Conservation (phyloP, 2,113 vertebrate genomes). For the Panurus biarmicus region DNA sequence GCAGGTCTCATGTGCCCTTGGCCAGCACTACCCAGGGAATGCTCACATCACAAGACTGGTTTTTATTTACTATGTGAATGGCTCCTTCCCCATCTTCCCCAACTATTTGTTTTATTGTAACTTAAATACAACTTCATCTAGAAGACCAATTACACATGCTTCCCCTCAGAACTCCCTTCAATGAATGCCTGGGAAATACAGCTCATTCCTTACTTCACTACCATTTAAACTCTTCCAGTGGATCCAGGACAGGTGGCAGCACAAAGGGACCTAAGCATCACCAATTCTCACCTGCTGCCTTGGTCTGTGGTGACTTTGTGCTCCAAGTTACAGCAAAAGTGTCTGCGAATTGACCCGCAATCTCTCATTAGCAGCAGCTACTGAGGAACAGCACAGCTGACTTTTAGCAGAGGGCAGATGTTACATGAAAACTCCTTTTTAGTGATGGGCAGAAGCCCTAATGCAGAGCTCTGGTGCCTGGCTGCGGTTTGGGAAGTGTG, state of each 20-base stretch:
- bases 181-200: background rate
- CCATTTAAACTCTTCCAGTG: background rate
- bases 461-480: background rate
- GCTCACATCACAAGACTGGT: background rate
- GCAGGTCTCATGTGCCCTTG: background rate
- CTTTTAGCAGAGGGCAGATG: constrained; percentile 23
- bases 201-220: background rate
- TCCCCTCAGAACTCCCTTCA: background rate
- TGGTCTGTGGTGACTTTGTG: background rate
- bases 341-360: background rate
- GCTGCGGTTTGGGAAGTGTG: background rate
- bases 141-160: background rate
- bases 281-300: background rate
- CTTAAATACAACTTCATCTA: background rate
- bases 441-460: background rate
- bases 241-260: background rate
- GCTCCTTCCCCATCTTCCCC: background rate
- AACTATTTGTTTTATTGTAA: background rate
- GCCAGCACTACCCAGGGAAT: background rate
- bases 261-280: background rate
- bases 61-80: background rate
- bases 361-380: constrained; percentile 40
- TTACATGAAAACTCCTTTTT: background rate
- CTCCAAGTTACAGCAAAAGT: background rate
- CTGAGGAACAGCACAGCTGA: background rate